These are phyloP conservation scores for Neolamprologus hecqui DNA, from an alignment of 2,113 vertebrate species.

Conservation along the genomic window DNA sequence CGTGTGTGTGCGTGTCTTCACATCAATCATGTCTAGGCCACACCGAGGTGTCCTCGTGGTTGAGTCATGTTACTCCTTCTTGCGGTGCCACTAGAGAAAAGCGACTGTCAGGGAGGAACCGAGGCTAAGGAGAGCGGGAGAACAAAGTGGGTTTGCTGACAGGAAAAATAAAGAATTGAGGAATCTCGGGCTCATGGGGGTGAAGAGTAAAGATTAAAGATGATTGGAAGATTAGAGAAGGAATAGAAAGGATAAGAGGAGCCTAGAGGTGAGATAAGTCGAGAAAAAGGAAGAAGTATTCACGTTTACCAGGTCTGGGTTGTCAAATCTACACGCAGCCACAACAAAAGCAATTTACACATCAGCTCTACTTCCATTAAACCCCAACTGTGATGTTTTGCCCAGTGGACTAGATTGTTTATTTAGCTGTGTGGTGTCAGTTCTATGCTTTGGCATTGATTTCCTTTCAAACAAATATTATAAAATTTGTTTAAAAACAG, in stretches of 20 bases:
- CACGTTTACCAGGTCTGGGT: background rate
- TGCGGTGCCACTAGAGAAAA: background rate
- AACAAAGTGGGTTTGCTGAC: background rate
- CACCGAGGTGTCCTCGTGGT: background rate
- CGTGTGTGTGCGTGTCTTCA: background rate
- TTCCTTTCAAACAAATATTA: background rate
- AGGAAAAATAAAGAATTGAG: background rate
- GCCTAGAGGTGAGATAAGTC: background rate
- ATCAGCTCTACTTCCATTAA: slow-evolving; percentile 7
- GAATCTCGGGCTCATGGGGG: background rate
- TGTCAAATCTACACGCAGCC: background rate
- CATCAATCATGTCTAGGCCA: background rate
- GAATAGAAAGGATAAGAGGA: background rate
- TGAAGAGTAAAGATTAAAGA: background rate
- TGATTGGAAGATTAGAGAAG: background rate
- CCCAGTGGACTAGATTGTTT: slow-evolving; percentile 12
- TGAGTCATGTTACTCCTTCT: background rate
- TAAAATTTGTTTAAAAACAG: background rate
- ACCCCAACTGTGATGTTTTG: background rate
- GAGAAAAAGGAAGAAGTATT: background rate
- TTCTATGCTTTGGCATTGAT: background rate
- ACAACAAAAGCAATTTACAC: background rate
- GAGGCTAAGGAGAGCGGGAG: background rate
- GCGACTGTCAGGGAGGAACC: background rate
- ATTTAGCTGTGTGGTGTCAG: slow-evolving; percentile 5